These are phyloP conservation scores for Palythoa heliodiscus DNA, from an alignment of 92 coral and sea anemone genomes.

Conservation along the genomic window DNA sequence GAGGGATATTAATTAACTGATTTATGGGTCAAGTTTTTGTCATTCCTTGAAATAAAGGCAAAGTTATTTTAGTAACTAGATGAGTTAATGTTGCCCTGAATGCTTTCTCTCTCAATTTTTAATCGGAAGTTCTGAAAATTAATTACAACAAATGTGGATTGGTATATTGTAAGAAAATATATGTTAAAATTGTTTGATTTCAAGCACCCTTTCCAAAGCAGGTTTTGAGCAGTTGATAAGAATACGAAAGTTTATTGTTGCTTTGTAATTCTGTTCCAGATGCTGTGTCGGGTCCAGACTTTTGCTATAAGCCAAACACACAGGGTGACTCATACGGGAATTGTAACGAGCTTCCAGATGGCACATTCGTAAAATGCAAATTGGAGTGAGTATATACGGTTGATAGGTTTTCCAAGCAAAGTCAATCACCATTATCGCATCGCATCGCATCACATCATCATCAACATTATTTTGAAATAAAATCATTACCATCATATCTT, in stretches of 20 bases:
- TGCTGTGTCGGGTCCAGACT: constrained; percentile 49
- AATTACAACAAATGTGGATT: too few species aligned
- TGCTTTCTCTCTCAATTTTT: too few species aligned
- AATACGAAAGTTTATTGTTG: neutral
- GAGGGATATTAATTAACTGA: too few species aligned
- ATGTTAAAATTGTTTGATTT: too few species aligned
- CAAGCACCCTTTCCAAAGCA: neutral
- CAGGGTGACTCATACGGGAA: constrained; percentile 4
- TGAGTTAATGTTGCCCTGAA: too few species aligned
- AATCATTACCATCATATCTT: neutral
- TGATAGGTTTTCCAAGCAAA: neutral
- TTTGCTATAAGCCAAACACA: constrained; percentile 31
- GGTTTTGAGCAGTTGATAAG: neutral
- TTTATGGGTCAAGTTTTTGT: too few species aligned
- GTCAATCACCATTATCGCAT: too few species aligned
- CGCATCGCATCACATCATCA: neutral
- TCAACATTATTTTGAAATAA: neutral
- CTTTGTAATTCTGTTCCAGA: constrained; percentile 1
- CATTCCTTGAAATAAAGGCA: too few species aligned
- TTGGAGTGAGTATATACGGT: constrained; percentile 15
- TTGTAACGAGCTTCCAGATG: constrained; percentile 19
- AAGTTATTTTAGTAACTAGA: too few species aligned
- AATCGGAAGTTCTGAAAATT: too few species aligned
- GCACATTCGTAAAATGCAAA: constrained; percentile 28
- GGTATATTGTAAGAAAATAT: too few species aligned